Evolutionary conservation across 2,888 invertebrate species (phyloP), one percentile per base, ranked within the genome.

Genomic region (Drosophila antonietae): DNA sequence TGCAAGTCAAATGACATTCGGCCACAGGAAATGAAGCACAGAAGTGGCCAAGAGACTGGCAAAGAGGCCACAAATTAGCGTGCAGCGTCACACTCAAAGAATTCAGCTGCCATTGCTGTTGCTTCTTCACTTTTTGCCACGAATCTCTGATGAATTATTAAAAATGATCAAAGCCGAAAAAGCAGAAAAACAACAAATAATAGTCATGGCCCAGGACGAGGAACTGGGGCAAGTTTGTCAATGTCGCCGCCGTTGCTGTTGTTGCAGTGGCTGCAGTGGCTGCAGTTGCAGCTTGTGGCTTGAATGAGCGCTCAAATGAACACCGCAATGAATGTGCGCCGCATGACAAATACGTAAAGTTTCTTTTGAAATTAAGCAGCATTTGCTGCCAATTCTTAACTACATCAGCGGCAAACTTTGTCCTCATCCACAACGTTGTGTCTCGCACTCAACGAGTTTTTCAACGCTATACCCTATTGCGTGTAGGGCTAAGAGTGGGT

Each of bases 331-430:
- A 83, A 88, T 90, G 86, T 88, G 86, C 86, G 76, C 86, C 86
- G 87, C 87, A 87, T 87, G 88, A 88, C 88, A 87, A 87, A 88
- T 88, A 89, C 86, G 88, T 78, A 86, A 87, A 89, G 90, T 87
- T 89, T 89, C 88, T 89, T 88, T 87, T 85, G 86, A 88, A 87
- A 89, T 87, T 87, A 87, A 87, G 90, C 90, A 87, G 87, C 90
- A 88, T 89, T 87, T 87, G 87, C 90, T 88, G 88, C 88, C 90
- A 89, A 89, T 87, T 85, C 88, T 89, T 89, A 87, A 89, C 88
- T 89, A 81, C 88, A 85, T 89, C 89, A 89, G 88, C 74, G 80
- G 71, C 88, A 88, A 87, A 87, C 88, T 87, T 87, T 89, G 86
- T 89, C 88, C 88, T 89, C 77, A 14, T 60, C 75, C 49, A 65